These are phyloP conservation scores for Seriola quinqueradiata DNA, from an alignment of 2,113 vertebrate genomes.

Conservation along the genomic window DNA sequence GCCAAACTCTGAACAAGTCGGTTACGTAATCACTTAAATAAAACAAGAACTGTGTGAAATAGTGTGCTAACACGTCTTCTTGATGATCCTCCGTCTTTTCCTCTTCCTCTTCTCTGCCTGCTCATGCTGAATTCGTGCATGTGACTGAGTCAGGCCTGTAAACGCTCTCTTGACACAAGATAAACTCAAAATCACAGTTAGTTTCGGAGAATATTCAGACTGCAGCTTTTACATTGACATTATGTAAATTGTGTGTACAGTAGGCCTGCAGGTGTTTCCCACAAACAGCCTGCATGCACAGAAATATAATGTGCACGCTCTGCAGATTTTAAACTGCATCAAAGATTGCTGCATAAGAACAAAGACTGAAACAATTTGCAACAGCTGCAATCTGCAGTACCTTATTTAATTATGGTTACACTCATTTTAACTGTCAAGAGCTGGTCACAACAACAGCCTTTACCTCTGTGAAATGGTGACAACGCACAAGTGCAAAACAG, in stretches of 20 bases:
- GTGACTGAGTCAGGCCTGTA: slow-evolving; percentile 3
- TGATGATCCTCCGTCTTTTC: not conserved
- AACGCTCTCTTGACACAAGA: not conserved
- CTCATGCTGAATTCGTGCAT: not conserved
- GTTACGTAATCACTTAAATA: not conserved
- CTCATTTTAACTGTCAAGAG: not conserved
- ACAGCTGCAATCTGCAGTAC: not conserved
- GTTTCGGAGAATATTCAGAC: too few species aligned
- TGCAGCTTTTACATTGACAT: not conserved
- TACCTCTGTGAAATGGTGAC: not conserved
- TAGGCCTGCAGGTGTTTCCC: not conserved
- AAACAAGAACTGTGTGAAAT: not conserved
- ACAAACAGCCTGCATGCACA: not conserved
- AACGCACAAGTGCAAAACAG: not conserved
- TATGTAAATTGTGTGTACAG: not conserved
- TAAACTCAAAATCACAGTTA: not conserved
- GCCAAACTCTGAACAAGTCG: too few species aligned
- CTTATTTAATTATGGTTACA: not conserved
- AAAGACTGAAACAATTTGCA: not conserved
- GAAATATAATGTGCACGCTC: not conserved
- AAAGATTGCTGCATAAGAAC: not conserved
- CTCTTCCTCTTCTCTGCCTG: slow-evolving; percentile 1
- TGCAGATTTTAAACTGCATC: not conserved
- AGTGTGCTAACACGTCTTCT: not conserved
- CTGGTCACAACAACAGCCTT: not conserved